Base-by-base conservation (phyloP, 2,797 vertebrate species). In the Octomys mimax region DNA sequence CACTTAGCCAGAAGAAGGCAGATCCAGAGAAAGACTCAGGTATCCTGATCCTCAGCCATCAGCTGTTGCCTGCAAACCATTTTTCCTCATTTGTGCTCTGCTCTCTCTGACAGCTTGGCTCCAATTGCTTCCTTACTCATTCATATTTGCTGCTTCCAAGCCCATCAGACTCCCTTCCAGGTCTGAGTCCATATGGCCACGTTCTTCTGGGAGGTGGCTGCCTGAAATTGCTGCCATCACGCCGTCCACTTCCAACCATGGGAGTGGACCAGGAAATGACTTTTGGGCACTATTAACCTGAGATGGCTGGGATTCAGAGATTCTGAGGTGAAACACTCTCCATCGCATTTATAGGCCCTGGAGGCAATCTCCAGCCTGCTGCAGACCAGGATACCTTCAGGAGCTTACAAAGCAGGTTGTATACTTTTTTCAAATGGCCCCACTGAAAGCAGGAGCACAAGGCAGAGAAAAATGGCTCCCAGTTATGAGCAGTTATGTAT, bases 161-260 rank as follows among this genome's bases (percentile, higher is more conserved):
- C 91, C 87, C 89, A 96, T 96, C 96, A 96, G 11, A 36, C n/a
- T 78, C 89, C 66, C 89, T 96, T 95, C 85, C 62, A 97, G 93
- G 82, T 83, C 93, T 90, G 73, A 18, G 52, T 95, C 93, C 94
- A 97, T 97, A 95, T 95, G 95, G 87, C 89, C 82, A 70, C 24
- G 57, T 39, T 98, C 95, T 89, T 96, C 71, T 95, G 89, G 93
- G 94, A 97, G 89, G 94, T 93, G 42, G 19, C 77, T 95, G 71
- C 87, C 92, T 92, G 96, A 92, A 97, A 93, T 22, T 62, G 89
- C 52, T 22, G 0, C 95, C 86, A 93, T 95, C 88, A 86, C 1
- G 0, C n/a, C 19, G 68, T 68, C 61, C 68, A 81, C 92, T 96
- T 95, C 71, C 91, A 95, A 81, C 59, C 68, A 92, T 70, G 73